Conservation (phyloP, 2,797 vertebrate species). For the Holocentrus rufus region DNA sequence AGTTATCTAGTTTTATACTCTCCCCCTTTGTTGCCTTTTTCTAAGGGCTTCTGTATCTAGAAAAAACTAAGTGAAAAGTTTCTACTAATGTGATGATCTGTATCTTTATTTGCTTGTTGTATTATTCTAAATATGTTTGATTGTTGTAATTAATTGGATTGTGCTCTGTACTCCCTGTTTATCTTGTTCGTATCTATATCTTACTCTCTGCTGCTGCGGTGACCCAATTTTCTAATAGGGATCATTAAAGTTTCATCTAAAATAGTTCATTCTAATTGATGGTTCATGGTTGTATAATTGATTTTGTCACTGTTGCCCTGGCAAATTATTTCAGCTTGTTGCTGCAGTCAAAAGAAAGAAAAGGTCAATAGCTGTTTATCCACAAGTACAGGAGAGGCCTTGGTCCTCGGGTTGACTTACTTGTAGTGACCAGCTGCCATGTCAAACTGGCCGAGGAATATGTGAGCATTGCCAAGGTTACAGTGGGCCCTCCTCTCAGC, state of each 20-base stretch:
- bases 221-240: neutral
- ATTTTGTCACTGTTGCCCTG: neutral
- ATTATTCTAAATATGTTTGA: neutral
- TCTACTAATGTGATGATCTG: too few species aligned
- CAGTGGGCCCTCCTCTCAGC: slow-evolving; percentile 96
- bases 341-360: neutral
- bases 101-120: too few species aligned
- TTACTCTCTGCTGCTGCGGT: neutral
- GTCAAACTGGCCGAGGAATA: slow-evolving; percentile 95
- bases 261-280: neutral
- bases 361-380: neutral
- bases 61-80: neutral
- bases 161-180: neutral
- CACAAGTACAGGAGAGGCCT: neutral
- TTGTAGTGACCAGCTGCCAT: slow-evolving; percentile 94
- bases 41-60: slow-evolving; percentile 1
- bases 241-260: neutral
- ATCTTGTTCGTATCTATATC: neutral
- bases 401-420: slow-evolving; percentile 78
- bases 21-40: slow-evolving; percentile 29
- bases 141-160: neutral
- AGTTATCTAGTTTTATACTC: slow-evolving; percentile 39
- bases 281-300: neutral
- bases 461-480: slow-evolving; percentile 95
- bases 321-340: neutral